These are phyloP conservation scores for Microchirus variegatus DNA, from an alignment of 2,797 vertebrate species.

Conservation along the genomic window DNA sequence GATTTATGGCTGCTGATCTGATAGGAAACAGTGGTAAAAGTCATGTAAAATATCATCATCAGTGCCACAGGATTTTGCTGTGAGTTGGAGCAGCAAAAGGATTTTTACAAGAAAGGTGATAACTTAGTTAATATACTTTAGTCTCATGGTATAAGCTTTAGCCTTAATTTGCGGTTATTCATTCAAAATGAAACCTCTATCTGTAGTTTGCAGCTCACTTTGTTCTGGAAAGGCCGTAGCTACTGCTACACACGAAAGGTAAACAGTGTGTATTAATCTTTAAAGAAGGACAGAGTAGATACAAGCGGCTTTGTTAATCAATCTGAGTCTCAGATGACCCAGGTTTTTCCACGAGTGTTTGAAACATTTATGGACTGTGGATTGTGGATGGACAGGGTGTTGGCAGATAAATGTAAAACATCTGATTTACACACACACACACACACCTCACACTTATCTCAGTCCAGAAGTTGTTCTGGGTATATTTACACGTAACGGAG, in stretches of 20 bases:
- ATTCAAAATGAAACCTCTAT: neutral
- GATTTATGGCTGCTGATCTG: too few species aligned
- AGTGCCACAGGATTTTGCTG: too few species aligned
- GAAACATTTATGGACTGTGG: neutral
- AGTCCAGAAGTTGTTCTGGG: too few species aligned
- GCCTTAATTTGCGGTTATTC: conserved; percentile 1
- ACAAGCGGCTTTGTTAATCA: neutral
- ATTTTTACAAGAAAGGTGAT: too few species aligned
- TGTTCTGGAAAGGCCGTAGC: neutral
- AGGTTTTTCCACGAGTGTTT: neutral
- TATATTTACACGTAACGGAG: too few species aligned
- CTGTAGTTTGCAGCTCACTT: neutral
- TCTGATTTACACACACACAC: too few species aligned
- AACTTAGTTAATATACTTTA: too few species aligned
- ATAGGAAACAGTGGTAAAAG: too few species aligned
- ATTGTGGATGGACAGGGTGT: neutral
- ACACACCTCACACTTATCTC: too few species aligned
- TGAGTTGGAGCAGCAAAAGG: too few species aligned
- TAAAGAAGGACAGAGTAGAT: neutral
- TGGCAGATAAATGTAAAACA: too few species aligned
- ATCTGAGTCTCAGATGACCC: neutral
- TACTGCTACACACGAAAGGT: neutral
- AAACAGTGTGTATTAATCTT: neutral
- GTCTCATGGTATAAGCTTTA: neutral
- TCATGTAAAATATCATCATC: too few species aligned